Evolutionary conservation across 2,888 invertebrate species (phyloP), one percentile per base, ranked within the genome.

Genomic region (Ormyrus nitidulus): DNA sequence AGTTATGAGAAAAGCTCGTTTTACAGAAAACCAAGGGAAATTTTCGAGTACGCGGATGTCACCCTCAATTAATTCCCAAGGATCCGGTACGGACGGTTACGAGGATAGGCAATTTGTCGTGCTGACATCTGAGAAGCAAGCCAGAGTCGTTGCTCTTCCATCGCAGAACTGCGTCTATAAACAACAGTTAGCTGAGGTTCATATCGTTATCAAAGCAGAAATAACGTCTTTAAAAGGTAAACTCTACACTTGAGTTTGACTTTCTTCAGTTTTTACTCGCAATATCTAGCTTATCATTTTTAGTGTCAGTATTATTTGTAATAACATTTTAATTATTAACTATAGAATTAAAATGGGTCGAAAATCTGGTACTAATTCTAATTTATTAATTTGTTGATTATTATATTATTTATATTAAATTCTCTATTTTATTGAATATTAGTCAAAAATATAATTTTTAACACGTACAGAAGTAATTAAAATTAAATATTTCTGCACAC

Each of bases 121-220:
- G 74, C 94, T 99, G 85, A 96, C 96, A 83, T 98, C 98, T 80
- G 98, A 99, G 92, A 98, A 98, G 92, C 97, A 98, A 92, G 97
- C 97, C 82, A 94, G 97, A 87, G 96, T 98, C 83, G 95, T 98
- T 84, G 97, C 97, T 84, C 93, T 98, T 89, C 98, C 98, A 84
- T 97, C 98, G 86, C 98, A 98, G 92, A 97, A 96, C 90, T 98
- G 97, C 92, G 95, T 97, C 86, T 98, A 97, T 92, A 94, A 97
- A 87, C 96, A 96, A 91, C 97, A 97, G 92, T 94, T 99, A 86
- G 96, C 97, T 83, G 98, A 98, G 88, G 94, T 95, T 9, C 97
- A 98, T 91, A 97, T 97, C 91, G 97, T 98, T 82, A 96, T 98
- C 84, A 97, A 97, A 92, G 97, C 98, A 80, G 98, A 98, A 92